Conservation (phyloP, 2,113 vertebrate species). For the Xiphophorus hellerii region DNA sequence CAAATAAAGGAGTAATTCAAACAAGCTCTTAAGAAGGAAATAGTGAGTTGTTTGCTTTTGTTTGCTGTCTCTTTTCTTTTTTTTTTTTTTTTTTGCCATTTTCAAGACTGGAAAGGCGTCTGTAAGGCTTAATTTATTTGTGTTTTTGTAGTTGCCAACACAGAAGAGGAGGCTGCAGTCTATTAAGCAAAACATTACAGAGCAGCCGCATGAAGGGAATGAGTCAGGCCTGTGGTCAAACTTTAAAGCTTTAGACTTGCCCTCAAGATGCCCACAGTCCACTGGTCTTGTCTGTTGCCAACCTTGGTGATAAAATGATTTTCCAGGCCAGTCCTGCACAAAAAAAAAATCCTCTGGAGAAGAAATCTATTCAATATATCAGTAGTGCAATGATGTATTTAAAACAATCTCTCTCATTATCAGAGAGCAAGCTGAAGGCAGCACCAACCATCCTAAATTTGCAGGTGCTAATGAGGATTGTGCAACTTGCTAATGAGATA, state of each 20-base stretch:
- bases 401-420: slow-evolving; percentile 50
- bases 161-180: slow-evolving; percentile 45
- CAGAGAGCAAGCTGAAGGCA: slow-evolving; percentile 33
- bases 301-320: slow-evolving; percentile 37
- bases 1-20: slow-evolving; percentile 64
- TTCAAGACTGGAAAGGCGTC: slow-evolving; percentile 44
- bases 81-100: slow-evolving; percentile 40
- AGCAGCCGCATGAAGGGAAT: slow-evolving; percentile 35
- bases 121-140: slow-evolving; percentile 45
- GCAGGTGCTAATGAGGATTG: slow-evolving; percentile 65
- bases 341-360: slow-evolving; percentile 19
- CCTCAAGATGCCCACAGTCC: slow-evolving; percentile 24
- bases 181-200: slow-evolving; percentile 50
- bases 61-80: slow-evolving; percentile 15
- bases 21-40: slow-evolving; percentile 44
- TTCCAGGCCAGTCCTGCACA: slow-evolving; percentile 27
- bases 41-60: slow-evolving; percentile 25
- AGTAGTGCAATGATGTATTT: slow-evolving; percentile 6
- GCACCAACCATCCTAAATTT: slow-evolving; percentile 26
- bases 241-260: slow-evolving; percentile 36
- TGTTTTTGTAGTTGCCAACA: slow-evolving; percentile 54
- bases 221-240: slow-evolving; percentile 54
- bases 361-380: slow-evolving; percentile 7
- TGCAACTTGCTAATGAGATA: slow-evolving; percentile 72
- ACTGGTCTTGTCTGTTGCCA: slow-evolving; percentile 18